Percentiles rank a stretch among this genome's conserved stretches.
Evolutionary conservation across 2,797 vertebrate species (phyloP).

Genomic region (Chelon auratus): DNA sequence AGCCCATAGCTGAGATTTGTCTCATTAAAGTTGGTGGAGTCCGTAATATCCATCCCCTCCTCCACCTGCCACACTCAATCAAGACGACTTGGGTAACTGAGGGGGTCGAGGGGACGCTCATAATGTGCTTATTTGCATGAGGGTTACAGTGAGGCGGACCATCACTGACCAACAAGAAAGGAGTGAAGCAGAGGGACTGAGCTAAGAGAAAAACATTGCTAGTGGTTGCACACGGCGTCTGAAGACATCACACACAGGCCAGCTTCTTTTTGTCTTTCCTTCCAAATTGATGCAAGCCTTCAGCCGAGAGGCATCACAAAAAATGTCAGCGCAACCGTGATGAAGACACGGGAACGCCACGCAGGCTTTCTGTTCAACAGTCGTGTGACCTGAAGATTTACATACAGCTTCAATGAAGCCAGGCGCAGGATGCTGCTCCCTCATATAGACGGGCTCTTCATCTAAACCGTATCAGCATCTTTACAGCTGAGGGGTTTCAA

Average conservation of each 20-base stretch:
- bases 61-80: conserved; percentile 75
- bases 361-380: conserved; percentile 66
- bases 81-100: conserved; percentile 66
- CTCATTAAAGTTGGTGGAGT: conserved; percentile 83
- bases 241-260: conserved; percentile 53
- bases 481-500: conserved; percentile 65
- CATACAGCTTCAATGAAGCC: conserved; percentile 68
- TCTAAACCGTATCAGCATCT: conserved; percentile 61
- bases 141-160: conserved; percentile 53
- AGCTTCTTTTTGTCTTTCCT: conserved; percentile 34
- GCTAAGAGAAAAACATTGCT: conserved; percentile 39
- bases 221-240: conserved; percentile 33
- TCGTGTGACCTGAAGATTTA: conserved; percentile 72
- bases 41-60: conserved; percentile 73
- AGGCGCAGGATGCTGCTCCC: conserved; percentile 59
- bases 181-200: conserved; percentile 36
- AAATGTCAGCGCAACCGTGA: conserved; percentile 46
- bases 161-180: conserved; percentile 69
- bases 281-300: conserved; percentile 65
- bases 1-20: conserved; percentile 81
- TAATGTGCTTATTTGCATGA: conserved; percentile 74
- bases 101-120: conserved; percentile 67
- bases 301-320: conserved; percentile 59
- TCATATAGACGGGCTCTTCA: conserved; percentile 57
- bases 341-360: conserved; percentile 60